These are phyloP conservation scores for Damaliscus lunatus DNA, from an alignment of 2,113 vertebrate species.

Conservation along the genomic window DNA sequence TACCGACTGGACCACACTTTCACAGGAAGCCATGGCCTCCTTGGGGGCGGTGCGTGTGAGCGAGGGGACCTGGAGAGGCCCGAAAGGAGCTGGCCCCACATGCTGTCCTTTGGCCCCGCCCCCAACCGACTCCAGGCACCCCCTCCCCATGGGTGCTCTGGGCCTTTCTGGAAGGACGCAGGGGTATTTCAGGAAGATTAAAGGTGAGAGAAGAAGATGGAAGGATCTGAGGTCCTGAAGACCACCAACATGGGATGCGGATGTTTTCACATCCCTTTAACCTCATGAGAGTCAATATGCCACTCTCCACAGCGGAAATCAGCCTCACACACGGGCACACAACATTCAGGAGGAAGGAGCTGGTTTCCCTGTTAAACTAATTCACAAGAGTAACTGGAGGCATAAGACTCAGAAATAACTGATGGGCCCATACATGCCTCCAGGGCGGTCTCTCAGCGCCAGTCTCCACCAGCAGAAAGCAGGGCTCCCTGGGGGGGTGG, in stretches of 20 bases:
- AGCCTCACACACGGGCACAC: neutral
- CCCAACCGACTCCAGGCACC: neutral
- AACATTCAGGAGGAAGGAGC: neutral
- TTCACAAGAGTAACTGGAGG: neutral
- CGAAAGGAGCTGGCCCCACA: neutral
- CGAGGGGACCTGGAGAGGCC: neutral
- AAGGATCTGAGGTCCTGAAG: neutral
- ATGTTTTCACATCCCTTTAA: neutral
- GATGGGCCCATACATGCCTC: neutral
- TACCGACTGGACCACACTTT: neutral
- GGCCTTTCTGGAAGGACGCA: neutral
- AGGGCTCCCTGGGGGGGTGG: neutral
- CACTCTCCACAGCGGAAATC: neutral
- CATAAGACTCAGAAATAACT: neutral
- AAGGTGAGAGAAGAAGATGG: neutral
- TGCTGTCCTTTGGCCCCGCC: neutral
- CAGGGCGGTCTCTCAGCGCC: neutral
- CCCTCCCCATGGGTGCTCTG: neutral
- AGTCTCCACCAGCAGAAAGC: neutral
- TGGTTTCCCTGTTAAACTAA: neutral
- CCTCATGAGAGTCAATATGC: neutral
- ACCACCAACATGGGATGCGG: neutral
- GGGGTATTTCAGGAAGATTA: neutral
- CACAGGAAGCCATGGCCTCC: neutral
- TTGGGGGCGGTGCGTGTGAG: neutral